These are phyloP conservation scores for Phlogophora meticulosa DNA, from an alignment of 2,888 invertebrate genomes.

Conservation along the genomic window DNA sequence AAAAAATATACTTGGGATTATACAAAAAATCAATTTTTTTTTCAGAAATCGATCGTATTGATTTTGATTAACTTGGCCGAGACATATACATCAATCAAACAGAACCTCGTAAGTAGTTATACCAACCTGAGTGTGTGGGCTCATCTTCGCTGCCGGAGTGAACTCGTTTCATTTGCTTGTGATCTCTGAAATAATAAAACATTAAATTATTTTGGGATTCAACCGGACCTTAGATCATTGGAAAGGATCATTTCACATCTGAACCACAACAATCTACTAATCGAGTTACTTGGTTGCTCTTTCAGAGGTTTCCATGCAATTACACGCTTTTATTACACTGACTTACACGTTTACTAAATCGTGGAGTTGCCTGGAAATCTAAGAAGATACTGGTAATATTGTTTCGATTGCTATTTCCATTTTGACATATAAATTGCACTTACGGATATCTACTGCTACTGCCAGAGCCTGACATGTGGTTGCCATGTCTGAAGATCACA, in stretches of 20 bases:
- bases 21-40: neutral
- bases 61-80: too few species aligned
- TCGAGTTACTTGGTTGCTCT: neutral
- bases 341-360: constrained; percentile 48
- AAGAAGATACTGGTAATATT: constrained; percentile 23
- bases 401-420: constrained; percentile 5
- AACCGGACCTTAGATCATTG: neutral
- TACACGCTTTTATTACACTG: constrained; percentile 62
- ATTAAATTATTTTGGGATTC: neutral
- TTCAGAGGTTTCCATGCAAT: constrained; percentile 60
- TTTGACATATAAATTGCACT: constrained; percentile 80
- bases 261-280: neutral
- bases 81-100: neutral
- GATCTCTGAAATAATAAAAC: constrained; percentile 92
- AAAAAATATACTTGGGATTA: neutral
- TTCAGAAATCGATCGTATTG: too few species aligned
- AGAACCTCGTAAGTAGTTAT: neutral
- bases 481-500: constrained; percentile 94
- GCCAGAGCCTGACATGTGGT: constrained; percentile 93
- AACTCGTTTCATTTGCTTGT: constrained; percentile 95
- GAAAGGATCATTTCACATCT: neutral
- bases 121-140: constrained; percentile 94
- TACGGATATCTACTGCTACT: constrained; percentile 94
- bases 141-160: constrained; percentile 95
- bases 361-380: constrained; percentile 61